A percentile compares a stretch with the other conserved stretches of the same genome.
Evolutionary conservation across 2,888 invertebrate species (phyloP).

Genomic region (Eledona agricola): DNA sequence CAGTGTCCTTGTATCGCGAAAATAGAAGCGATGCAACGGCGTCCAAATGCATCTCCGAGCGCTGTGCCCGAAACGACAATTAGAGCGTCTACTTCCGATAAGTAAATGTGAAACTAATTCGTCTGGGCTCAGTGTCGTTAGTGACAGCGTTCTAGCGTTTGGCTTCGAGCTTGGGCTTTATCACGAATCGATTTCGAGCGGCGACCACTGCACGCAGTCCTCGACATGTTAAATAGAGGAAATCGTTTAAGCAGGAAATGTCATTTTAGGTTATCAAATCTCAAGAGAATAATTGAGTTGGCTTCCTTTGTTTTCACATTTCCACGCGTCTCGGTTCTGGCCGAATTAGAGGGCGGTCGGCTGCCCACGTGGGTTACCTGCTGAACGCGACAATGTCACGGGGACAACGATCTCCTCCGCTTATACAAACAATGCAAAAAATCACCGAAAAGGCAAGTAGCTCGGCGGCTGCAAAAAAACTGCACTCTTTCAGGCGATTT

Average conservation of each 20-base stretch:
- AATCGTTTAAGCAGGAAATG: slow-evolving; percentile 48
- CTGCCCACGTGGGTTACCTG: slow-evolving; percentile 39
- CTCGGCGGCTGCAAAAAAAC: slow-evolving; percentile 18
- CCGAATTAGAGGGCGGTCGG: slow-evolving; percentile 36
- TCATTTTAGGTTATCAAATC: slow-evolving; percentile 47
- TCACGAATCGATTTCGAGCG: slow-evolving; percentile 27
- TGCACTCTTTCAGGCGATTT: slow-evolving; percentile 16
- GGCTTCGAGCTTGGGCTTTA: too few relatives aligned
- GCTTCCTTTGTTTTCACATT: slow-evolving; percentile 33
- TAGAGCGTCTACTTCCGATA: slow-evolving; percentile 25
- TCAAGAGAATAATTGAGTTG: slow-evolving; percentile 39
- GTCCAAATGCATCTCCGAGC: slow-evolving; percentile 9
- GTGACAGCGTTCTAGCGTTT: too few relatives aligned
- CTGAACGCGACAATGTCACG: slow-evolving; percentile 52
- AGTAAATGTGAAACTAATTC: slow-evolving; percentile 37
- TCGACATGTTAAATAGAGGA: slow-evolving; percentile 41
- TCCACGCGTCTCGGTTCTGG: too few relatives aligned
- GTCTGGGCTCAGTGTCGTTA: too few relatives aligned
- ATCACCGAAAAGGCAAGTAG: slow-evolving; percentile 21
- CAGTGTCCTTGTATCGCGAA: slow-evolving; percentile 52
- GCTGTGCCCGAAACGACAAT: slow-evolving; percentile 9
- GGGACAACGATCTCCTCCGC: slow-evolving; percentile 44
- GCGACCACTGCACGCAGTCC: slow-evolving; percentile 24
- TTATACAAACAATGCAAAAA: slow-evolving; percentile 27
- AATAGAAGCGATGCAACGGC: slow-evolving; percentile 46